A percentile compares a stretch with the other conserved stretches of the same genome.
Conservation (phyloP, 2,113 vertebrate species). For the Corythoichthys haematopterus region DNA sequence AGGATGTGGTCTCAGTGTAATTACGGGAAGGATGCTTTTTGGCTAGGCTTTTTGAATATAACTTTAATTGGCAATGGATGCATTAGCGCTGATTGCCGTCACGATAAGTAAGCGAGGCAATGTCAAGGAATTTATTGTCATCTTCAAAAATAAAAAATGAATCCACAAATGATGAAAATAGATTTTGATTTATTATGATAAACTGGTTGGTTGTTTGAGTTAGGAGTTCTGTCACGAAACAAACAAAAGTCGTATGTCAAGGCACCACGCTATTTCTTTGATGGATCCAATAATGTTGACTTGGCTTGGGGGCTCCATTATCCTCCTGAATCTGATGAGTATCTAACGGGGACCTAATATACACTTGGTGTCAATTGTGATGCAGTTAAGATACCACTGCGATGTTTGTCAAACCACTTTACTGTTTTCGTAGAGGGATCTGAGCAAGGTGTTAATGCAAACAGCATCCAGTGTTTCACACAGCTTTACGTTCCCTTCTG, state of each 20-base stretch:
- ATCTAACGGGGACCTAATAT: no score
- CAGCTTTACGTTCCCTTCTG: background rate
- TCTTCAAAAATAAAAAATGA: background rate
- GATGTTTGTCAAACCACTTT: no score
- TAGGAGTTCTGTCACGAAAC: no score
- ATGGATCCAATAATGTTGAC: no score
- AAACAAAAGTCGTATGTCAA: background rate
- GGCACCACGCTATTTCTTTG: background rate
- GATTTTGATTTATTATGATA: no score
- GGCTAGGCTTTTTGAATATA: slow-evolving; percentile 1
- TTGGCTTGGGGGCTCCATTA: no score
- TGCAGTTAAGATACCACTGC: no score
- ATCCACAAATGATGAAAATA: background rate
- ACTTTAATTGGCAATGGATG: background rate
- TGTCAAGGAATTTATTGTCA: background rate
- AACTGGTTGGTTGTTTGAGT: no score
- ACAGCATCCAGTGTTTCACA: background rate
- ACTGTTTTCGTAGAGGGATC: no score
- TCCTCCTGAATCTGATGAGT: no score
- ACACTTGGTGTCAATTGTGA: no score
- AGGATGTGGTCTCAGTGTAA: slow-evolving; percentile 3
- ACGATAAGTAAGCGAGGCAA: background rate
- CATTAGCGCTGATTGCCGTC: slow-evolving; percentile 3
- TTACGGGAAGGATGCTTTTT: slow-evolving; percentile 7
- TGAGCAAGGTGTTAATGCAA: background rate